Evolutionary conservation across 2,888 invertebrate genomes (phyloP).

Genomic region (Lysandra coridon): DNA sequence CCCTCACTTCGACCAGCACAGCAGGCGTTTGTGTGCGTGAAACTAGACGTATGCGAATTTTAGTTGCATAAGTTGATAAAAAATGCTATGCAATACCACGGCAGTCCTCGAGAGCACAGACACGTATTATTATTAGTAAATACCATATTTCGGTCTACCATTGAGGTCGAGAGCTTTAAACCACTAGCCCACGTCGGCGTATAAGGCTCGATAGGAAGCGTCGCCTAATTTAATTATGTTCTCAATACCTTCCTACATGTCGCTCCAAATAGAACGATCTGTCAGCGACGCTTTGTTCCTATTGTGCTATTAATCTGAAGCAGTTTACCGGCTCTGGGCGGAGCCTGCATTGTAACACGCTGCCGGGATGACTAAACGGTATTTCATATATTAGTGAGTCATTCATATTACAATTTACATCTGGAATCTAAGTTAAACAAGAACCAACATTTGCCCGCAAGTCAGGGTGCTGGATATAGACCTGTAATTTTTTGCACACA

Average conservation of each 20-base stretch:
- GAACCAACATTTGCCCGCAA: neutral
- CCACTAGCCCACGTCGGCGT: neutral
- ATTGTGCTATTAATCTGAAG: constrained; percentile 34
- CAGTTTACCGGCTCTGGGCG: constrained; percentile 19
- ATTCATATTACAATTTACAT: neutral
- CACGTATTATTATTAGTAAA: neutral
- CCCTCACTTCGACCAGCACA: no score
- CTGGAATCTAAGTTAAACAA: neutral
- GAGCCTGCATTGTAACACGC: neutral
- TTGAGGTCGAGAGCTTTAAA: neutral
- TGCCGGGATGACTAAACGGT: constrained; percentile 29
- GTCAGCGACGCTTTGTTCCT: constrained; percentile 40
- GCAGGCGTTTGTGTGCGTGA: no score
- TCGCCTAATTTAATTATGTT: constrained; percentile 16
- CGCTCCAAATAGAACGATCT: constrained; percentile 49
- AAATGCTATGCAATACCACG: no score
- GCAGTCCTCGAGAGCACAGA: no score
- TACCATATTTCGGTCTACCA: neutral
- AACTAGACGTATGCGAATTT: no score
- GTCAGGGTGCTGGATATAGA: no score
- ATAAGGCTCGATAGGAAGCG: constrained; percentile 27
- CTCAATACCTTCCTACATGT: constrained; percentile 47
- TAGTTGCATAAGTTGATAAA: no score
- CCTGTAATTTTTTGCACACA: no score
- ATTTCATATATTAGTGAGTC: neutral